phyloP scores from a whole-genome alignment of 2,888 invertebrate species.

The Rhagophthalmus giganteus region DNA sequence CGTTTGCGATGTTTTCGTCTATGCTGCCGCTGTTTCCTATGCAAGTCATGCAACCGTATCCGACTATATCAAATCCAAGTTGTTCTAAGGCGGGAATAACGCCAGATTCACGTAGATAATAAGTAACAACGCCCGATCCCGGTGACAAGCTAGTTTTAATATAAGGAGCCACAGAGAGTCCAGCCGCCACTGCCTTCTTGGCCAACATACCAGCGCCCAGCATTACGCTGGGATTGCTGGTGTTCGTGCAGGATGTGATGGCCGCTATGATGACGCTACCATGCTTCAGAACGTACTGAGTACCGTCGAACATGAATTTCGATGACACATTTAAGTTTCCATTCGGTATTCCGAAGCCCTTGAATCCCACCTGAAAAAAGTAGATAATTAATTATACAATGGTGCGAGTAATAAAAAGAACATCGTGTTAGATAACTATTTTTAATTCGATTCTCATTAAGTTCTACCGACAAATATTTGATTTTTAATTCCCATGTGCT shows the following conservation, averaged over 20 bases:
- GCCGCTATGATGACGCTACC: conserved; percentile 97
- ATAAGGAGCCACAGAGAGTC: conserved; percentile 86
- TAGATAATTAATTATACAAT: neutral
- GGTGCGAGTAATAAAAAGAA: no score
- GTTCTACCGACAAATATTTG: no score
- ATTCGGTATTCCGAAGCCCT: conserved; percentile 81
- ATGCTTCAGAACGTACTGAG: conserved; percentile 77
- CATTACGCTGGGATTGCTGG: conserved; percentile 98
- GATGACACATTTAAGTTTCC: conserved; percentile 66
- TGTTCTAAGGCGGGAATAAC: conserved; percentile 84
- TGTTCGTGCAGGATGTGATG: conserved; percentile 98
- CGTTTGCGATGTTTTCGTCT: conserved; percentile 86
- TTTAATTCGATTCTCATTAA: no score
- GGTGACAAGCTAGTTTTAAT: conserved; percentile 97
- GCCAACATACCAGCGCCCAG: conserved; percentile 91
- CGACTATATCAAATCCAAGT: conserved; percentile 92
- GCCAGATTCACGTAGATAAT: conserved; percentile 75
- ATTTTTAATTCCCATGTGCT: no score
- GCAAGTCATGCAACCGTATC: conserved; percentile 99
- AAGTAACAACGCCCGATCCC: conserved; percentile 53
- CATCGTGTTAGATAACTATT: no score
- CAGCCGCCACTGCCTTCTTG: conserved; percentile 90
- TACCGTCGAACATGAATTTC: conserved; percentile 80
- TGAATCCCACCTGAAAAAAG: conserved; percentile 77
- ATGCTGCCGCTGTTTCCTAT: conserved; percentile 98